Conservation (phyloP, 2,888 invertebrate genomes). For the Pterobdella sp. region DNA sequence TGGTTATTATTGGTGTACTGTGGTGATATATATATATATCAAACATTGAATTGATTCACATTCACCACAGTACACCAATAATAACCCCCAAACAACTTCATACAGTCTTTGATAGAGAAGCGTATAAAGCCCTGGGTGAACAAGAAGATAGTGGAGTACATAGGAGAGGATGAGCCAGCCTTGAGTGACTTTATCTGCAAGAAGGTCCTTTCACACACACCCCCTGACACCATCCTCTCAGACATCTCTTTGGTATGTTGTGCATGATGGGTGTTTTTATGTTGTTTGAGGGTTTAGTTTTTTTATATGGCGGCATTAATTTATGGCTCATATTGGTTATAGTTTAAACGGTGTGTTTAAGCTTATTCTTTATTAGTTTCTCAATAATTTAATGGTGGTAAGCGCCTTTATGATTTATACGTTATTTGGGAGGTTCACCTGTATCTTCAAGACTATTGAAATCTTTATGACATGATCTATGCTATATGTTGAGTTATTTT, state of each 20-base stretch:
- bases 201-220: conserved; percentile 84
- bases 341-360: too few species aligned
- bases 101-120: conserved; percentile 37
- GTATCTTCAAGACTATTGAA: too few species aligned
- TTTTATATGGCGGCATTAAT: not conserved
- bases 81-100: not conserved
- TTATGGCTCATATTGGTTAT: conserved; percentile 3
- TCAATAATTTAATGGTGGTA: too few species aligned
- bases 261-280: not conserved
- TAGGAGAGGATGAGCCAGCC: conserved; percentile 96
- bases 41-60: too few species aligned
- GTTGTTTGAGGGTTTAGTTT: not conserved
- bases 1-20: too few species aligned
- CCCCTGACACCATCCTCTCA: conserved; percentile 86
- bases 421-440: too few species aligned
- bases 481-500: too few species aligned
- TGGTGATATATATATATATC: too few species aligned
- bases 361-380: too few species aligned
- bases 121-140: conserved; percentile 94
- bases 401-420: too few species aligned
- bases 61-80: too few species aligned
- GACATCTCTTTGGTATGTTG: conserved; percentile 88
- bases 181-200: conserved; percentile 98
- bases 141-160: conserved; percentile 98
- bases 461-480: too few species aligned